A percentile compares a stretch with the other conserved stretches of the same genome.
These are phyloP conservation scores for Plecturocebus donacophilus DNA, from an alignment of 2,113 vertebrate species.

Conservation along the genomic window DNA sequence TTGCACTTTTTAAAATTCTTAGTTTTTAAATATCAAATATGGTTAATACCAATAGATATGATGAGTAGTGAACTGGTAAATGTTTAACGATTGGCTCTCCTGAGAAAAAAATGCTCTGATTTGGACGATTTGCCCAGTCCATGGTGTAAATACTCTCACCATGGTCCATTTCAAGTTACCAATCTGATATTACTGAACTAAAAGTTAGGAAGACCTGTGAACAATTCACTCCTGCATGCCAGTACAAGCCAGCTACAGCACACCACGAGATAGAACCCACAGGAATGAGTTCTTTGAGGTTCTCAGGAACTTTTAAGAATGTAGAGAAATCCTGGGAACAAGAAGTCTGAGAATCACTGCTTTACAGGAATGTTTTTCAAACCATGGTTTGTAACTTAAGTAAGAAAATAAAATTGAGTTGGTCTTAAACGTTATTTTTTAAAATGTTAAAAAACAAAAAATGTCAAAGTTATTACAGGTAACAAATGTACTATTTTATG, in stretches of 20 bases:
- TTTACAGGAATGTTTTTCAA: not conserved
- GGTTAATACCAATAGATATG: not conserved
- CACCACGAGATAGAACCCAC: not conserved
- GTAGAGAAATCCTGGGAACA: not conserved
- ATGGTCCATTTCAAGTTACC: not conserved
- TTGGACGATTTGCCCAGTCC: not conserved
- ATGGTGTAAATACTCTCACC: not conserved
- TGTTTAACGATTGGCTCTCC: not conserved
- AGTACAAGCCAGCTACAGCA: not conserved
- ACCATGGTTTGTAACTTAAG: not conserved
- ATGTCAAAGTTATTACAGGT: not conserved
- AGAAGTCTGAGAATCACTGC: not conserved
- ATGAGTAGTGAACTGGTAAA: not conserved
- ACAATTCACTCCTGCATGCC: not conserved
- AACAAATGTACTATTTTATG: not conserved
- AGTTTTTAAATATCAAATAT: not conserved
- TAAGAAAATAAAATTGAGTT: slow-evolving; percentile 15
- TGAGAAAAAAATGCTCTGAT: not conserved
- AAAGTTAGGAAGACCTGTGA: not conserved
- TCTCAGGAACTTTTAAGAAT: not conserved
- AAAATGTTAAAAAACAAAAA: not conserved
- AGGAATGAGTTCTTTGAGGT: not conserved
- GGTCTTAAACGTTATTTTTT: not conserved
- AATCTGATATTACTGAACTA: not conserved
- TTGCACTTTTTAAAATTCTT: not conserved